Conservation (phyloP, 2,888 invertebrate genomes). For the Noctuana brunneofusca region DNA sequence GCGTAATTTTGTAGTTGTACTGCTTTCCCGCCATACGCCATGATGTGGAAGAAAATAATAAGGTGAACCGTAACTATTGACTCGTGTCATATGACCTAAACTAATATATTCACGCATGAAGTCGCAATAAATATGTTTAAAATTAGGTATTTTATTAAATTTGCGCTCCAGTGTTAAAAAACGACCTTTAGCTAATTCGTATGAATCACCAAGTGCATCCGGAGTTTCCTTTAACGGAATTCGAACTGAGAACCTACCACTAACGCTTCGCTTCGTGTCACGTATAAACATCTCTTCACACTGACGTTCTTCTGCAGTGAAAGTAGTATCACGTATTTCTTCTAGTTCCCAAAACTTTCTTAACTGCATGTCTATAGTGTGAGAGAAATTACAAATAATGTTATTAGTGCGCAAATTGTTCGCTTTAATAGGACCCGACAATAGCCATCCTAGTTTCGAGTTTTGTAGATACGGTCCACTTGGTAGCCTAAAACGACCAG, state of each 20-base stretch:
- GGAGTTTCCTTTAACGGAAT: background rate
- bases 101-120: conserved; percentile 43
- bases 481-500: conserved; percentile 33
- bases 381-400: conserved; percentile 35
- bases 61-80: background rate
- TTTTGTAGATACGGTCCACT: conserved; percentile 39
- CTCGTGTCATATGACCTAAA: conserved; percentile 41
- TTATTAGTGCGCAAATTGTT: background rate
- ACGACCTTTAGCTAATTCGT: background rate
- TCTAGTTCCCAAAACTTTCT: conserved; percentile 39
- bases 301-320: conserved; percentile 12
- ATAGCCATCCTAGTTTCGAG: conserved; percentile 39
- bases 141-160: background rate
- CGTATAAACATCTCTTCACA: conserved; percentile 37
- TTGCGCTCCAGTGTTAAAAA: background rate
- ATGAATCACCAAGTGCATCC: background rate
- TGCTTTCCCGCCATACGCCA: conserved; percentile 39
- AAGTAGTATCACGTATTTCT: conserved; percentile 24
- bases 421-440: conserved; percentile 29
- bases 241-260: background rate
- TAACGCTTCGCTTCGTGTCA: conserved; percentile 31
- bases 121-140: conserved; percentile 32
- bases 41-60: conserved; percentile 41
- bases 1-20: conserved; percentile 42
- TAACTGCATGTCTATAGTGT: conserved; percentile 28